Base-by-base conservation (phyloP, 2,888 invertebrate species). In the Ophion obscuratus region DNA sequence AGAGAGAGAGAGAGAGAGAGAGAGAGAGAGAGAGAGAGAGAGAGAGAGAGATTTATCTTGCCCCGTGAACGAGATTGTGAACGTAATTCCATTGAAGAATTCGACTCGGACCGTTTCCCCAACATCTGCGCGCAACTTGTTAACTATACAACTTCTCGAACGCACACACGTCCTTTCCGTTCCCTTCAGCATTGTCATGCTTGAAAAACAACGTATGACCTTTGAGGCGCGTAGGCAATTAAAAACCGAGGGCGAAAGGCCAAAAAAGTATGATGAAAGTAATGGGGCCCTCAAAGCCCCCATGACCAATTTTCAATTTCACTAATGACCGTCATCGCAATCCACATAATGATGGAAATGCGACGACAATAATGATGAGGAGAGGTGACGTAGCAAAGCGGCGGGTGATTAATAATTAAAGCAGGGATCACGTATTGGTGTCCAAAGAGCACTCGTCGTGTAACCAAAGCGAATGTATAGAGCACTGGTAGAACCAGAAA, bases 61-160 rank as follows among this genome's bases (percentile, higher is more conserved):
- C 70, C 57, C 75, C 20, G 62, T 40, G 27, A 61, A 87, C 87
- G 89, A 89, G 40, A 40, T 40, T 40, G 90, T 91, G 90, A 90
- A 90, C 91, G 89, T 90, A 91, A 88, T 91, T 90, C 89, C 91
- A 90, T 91, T 90, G 90, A 87, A 87, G 86, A 87, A 88, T 90
- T 91, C 90, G 24, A 9, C 68, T 5, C 3, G 47, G 31, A 47
- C 47, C 24, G 27, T 27, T 64, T 40, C 53, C 88, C 85, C 88
- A 87, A 84, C 88, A 86, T 88, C 90, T 89, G 75, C 36, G 40
- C 40, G 9, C 44, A 14, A 47, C 59, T 47, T 27, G 6, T 40
- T 68, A 31, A 61, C 68, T 74, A 47, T 20, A 11, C 67, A 27
- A 80, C 31, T 57, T 9, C 57, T 20, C 62, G 14, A 17, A 17